These are phyloP conservation scores for Arge pagana DNA, from an alignment of 2,888 invertebrate species.

Conservation along the genomic window DNA sequence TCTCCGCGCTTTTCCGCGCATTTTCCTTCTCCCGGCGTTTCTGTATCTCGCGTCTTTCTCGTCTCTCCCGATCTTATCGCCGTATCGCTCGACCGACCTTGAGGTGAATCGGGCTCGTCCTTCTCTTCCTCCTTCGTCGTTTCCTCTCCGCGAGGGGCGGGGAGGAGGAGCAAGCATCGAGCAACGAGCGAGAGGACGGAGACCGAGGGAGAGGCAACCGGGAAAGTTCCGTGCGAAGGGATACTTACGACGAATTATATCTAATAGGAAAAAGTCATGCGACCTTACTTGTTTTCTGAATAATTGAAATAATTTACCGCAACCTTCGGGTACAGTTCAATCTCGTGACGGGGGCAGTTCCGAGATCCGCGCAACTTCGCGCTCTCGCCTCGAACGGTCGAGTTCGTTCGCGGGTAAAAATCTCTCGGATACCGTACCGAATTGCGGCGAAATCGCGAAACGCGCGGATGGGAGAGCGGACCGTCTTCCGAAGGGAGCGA, in stretches of 20 bases:
- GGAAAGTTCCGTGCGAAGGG: constrained; percentile 16
- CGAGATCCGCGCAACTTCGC: neutral
- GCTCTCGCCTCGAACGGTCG: too few species aligned
- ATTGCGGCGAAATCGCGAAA: neutral
- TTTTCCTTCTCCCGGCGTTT: neutral
- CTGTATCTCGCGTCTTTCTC: too few species aligned
- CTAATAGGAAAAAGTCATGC: constrained; percentile 45
- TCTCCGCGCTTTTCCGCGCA: too few species aligned
- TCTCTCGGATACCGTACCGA: neutral
- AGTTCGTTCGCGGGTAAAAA: too few species aligned
- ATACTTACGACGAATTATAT: constrained; percentile 16
- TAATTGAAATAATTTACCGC: constrained; percentile 47
- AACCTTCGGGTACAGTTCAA: neutral
- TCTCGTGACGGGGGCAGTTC: too few species aligned
- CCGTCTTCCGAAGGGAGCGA: too few species aligned
- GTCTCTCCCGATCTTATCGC: too few species aligned
- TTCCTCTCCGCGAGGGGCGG: too few species aligned
- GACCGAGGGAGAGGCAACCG: constrained; percentile 20
- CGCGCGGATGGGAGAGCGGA: too few species aligned
- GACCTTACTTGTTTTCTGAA: constrained; percentile 43
- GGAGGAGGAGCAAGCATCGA: constrained; percentile 24
- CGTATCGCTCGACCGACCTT: too few species aligned
- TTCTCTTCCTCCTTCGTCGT: too few species aligned
- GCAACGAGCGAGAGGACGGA: constrained; percentile 25
- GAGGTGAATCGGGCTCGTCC: too few species aligned